Evolutionary conservation across 2,888 invertebrate genomes (phyloP), one percentile per base, ranked within the genome.

Genomic region (Nephrocerus scutellatus): DNA sequence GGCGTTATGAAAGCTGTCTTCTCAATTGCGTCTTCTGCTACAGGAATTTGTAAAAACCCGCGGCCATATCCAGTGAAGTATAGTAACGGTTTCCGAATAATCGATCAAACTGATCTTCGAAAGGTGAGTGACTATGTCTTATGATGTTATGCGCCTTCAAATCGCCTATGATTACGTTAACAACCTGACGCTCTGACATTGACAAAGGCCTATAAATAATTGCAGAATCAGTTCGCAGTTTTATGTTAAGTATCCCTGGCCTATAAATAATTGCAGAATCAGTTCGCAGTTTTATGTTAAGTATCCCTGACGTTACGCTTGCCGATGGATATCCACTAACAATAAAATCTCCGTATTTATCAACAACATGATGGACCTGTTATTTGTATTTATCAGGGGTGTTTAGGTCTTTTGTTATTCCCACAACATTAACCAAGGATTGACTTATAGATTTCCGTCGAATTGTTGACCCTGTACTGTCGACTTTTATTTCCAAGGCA

Each of bases 101-200:
- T 32, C 15, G 29, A 32, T 15, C 30, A n/a, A 30, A 38, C 32
- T 30, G 38, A 28, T 6, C 26, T 31, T 24, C 36, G 30, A 25
- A 41, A 6, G 32, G 24, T 6, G 36, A 41, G 19, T 21, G 14
- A 29, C 41, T 41, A 4, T 32, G 29, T 6, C 36, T 18, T 16
- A 41, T n/a, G 5, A 41, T 41, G 7, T 28, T 31, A 4, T 36
- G 14, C n/a, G 2, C 9, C 10, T 23, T 41, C 19, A 41, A 31
- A 6, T 41, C 40, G 4, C 6, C 23, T n/a, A 32, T 18, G 13
- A 36, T 36, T 5, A 32, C 31, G n/a, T 36, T 41, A 1, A 41
- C 36, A 8, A 23, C 15, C 5, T 21, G 15, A 19, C 40, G 19
- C n/a, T 41, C 40, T 4, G 40, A 41, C 9, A 39, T 8, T 8